Conservation (phyloP, 2,888 invertebrate species). For the Epinotia bilunana region DNA sequence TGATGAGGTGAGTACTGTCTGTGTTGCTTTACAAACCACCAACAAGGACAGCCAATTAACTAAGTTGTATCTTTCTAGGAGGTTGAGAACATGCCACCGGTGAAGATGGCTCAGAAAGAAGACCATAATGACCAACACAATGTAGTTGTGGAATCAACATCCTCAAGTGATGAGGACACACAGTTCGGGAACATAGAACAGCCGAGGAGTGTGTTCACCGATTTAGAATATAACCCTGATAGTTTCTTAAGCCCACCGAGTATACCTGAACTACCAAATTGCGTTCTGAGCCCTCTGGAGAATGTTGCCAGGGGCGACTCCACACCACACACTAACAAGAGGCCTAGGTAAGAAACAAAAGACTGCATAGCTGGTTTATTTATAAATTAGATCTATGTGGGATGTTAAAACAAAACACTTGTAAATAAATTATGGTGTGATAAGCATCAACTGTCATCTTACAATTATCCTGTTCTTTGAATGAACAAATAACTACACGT, state of each 20-base stretch:
- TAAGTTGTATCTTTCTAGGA: constrained; percentile 59
- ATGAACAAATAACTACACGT: neutral
- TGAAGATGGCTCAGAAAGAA: constrained; percentile 66
- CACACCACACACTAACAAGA: constrained; percentile 80
- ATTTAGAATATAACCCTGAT: constrained; percentile 77
- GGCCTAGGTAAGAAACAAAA: constrained; percentile 66
- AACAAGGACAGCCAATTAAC: constrained; percentile 19
- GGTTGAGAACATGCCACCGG: constrained; percentile 78
- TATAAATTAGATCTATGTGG: neutral
- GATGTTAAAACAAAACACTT: neutral
- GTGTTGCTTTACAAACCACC: constrained; percentile 18
- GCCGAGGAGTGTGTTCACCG: constrained; percentile 73
- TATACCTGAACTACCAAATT: constrained; percentile 73
- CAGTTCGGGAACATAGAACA: constrained; percentile 68
- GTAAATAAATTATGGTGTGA: neutral
- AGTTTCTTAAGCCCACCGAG: constrained; percentile 80
- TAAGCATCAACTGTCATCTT: neutral
- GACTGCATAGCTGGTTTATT: neutral
- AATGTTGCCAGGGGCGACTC: constrained; percentile 81
- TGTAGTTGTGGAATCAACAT: constrained; percentile 77
- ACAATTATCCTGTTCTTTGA: neutral
- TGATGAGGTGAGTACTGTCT: constrained; percentile 72
- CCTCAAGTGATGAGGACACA: constrained; percentile 76
- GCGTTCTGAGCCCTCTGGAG: constrained; percentile 78
- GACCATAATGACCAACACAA: constrained; percentile 69